Percentiles rank a stretch among this genome's conserved stretches.
Evolutionary conservation across 2,888 invertebrate species (phyloP).

Genomic region (Spilarctia lutea): DNA sequence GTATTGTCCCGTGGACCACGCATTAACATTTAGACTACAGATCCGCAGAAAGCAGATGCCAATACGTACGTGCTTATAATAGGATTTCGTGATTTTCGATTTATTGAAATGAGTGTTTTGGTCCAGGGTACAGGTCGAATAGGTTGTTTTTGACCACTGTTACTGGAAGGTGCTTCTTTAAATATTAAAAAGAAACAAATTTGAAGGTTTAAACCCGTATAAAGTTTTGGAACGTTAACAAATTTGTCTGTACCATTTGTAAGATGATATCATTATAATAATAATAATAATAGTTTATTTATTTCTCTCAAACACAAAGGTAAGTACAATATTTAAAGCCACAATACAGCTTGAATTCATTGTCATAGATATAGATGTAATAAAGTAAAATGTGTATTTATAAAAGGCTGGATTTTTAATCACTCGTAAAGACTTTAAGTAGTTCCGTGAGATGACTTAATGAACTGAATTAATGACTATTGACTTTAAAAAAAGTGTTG

Average conservation of each 20-base stretch:
- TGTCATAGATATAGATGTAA: no score
- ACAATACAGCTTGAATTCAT: no score
- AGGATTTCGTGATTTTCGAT: conserved; percentile 34
- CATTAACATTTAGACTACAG: conserved; percentile 78
- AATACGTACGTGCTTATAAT: conserved; percentile 55
- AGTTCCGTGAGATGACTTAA: no score
- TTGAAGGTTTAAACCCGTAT: neutral
- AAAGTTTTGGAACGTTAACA: neutral
- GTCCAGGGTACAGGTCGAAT: neutral
- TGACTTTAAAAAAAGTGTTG: no score
- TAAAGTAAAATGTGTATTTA: neutral
- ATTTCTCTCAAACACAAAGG: no score
- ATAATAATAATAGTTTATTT: no score
- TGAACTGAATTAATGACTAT: no score
- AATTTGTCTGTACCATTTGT: neutral
- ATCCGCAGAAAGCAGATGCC: conserved; percentile 55
- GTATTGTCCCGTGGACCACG: conserved; percentile 69
- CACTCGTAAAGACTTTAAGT: neutral
- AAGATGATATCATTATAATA: neutral
- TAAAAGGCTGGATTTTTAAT: neutral
- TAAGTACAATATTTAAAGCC: no score
- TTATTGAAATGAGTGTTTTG: neutral
- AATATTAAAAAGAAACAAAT: neutral
- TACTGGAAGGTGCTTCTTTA: neutral
- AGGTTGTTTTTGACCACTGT: neutral